Base-by-base conservation (phyloP, 2,113 vertebrate species). In the Hemiprocne comata region DNA sequence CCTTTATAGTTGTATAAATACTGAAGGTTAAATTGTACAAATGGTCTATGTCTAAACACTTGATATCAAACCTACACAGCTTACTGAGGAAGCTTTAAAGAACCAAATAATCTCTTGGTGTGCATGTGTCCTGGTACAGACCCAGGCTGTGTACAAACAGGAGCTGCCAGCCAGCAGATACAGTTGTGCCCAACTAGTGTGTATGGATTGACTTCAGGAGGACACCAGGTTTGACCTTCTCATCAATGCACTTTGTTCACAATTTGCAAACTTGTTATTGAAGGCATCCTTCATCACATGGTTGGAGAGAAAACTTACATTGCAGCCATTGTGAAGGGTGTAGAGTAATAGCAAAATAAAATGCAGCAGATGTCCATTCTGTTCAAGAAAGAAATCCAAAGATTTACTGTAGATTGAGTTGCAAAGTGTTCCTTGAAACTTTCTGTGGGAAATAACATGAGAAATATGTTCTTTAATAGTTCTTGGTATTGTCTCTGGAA, bases 11-110 rank as follows among this genome's bases (percentile, higher is more conserved):
- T 94, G 64, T 87, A 85, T 86, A 95, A 97, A 94, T 92, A 70
- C 81, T 62, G 34, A 88, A 93, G 91, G 86, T 97, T 96, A 97
- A 95, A 94, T 95, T 95, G 79, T 96, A 93, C 95, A 96, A 94
- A 96, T 93, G 64, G 51, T 90, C 21, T 94, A 1, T 69, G 26
- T 91, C 92, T 93, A 93, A 86, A 65, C 76, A 58, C 51, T 95
- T 79, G 65, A 62, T 96, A 65, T 48, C 61, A 94, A 94, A 89
- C 55, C 42, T 60, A 3, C n/a, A 26, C 55, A 84, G 38, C 48
- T 96, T 66, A 57, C 85, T 60, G 28, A 85, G 46, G 20, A 91
- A 84, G 60, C 23, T 93, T 34, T 54, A 38, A 71, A 51, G 67
- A 87, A 65, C 7, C 48, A 86, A 29, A 71, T 55, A 66, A 60